These are phyloP conservation scores for Ditula angustiorana DNA, from an alignment of 2,888 invertebrate species.

Conservation along the genomic window DNA sequence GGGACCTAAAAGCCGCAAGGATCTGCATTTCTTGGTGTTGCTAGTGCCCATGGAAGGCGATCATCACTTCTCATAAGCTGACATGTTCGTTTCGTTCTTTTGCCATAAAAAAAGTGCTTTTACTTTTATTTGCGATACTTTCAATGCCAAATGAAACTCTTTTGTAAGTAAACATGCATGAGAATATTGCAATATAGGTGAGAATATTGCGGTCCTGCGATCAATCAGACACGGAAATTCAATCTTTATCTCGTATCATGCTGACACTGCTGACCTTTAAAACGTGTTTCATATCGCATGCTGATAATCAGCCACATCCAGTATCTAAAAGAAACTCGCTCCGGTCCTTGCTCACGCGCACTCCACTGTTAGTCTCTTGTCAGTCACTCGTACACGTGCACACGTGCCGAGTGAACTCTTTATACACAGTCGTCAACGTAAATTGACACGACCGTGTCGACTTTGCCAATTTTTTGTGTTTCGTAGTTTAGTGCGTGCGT, in stretches of 20 bases:
- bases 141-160: too few relatives aligned
- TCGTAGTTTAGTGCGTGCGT: slow-evolving; percentile 11
- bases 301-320: slow-evolving; percentile 19
- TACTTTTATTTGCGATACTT: too few relatives aligned
- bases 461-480: neutral
- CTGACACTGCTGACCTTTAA: neutral
- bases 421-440: neutral
- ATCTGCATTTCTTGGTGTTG: too few relatives aligned
- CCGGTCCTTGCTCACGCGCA: slow-evolving; percentile 16
- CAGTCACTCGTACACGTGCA: neutral
- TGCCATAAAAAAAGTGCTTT: too few relatives aligned
- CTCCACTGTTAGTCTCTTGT: slow-evolving; percentile 22
- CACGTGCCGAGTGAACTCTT: slow-evolving; percentile 1
- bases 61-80: too few relatives aligned
- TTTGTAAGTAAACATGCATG: neutral
- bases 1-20: too few relatives aligned
- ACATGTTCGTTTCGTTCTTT: too few relatives aligned
- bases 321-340: slow-evolving; percentile 4
- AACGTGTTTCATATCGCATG: neutral
- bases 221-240: neutral
- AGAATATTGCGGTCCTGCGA: too few relatives aligned
- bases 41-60: too few relatives aligned
- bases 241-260: neutral
- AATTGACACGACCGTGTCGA: neutral
- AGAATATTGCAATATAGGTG: too few relatives aligned